These are phyloP conservation scores for Agrotis ipsilon DNA, from an alignment of 2,888 invertebrate genomes.

Conservation along the genomic window DNA sequence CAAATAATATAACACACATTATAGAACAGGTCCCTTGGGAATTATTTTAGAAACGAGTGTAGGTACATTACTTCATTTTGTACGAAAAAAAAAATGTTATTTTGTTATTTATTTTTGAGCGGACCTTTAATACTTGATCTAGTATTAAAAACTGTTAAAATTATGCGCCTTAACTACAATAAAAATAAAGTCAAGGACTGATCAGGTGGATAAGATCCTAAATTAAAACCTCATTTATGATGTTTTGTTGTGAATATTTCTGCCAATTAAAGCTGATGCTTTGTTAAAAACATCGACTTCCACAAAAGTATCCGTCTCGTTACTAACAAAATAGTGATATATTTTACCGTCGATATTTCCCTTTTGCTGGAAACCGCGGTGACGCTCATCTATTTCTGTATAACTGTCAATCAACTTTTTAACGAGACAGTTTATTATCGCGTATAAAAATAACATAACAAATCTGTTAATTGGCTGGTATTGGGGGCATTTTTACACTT, in stretches of 20 bases:
- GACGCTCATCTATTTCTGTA: not conserved
- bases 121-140: too few relatives aligned
- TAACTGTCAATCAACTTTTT: not conserved
- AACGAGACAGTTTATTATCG: constrained; percentile 18
- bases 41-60: constrained; percentile 3
- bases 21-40: constrained; percentile 34
- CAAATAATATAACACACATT: constrained; percentile 34
- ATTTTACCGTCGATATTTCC: not conserved
- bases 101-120: too few relatives aligned
- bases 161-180: too few relatives aligned
- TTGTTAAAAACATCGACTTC: not conserved
- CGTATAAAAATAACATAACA: constrained; percentile 32
- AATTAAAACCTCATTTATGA: too few relatives aligned
- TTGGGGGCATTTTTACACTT: constrained; percentile 69
- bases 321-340: not conserved
- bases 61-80: too few relatives aligned
- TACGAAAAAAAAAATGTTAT: too few relatives aligned
- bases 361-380: not conserved
- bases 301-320: not conserved
- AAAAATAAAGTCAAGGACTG: too few relatives aligned
- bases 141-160: too few relatives aligned
- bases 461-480: constrained; percentile 62
- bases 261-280: not conserved
- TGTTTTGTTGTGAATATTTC: too few relatives aligned
- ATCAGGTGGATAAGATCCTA: too few relatives aligned